phyloP scores from a whole-genome alignment of 1,140 invertebrate genomes.

The Charaxes varanes region DNA sequence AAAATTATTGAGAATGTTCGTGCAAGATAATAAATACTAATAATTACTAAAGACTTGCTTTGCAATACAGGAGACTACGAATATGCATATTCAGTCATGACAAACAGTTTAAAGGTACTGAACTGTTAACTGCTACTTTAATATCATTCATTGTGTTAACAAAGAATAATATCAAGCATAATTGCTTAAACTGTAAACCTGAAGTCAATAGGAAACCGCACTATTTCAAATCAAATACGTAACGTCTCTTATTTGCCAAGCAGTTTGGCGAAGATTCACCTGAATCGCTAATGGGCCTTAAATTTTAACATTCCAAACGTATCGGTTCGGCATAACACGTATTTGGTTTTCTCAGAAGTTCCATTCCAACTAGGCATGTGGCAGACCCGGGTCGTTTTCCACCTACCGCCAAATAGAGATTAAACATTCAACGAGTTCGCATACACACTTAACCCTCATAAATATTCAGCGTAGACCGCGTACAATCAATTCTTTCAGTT shows the following conservation, averaged over 20 bases:
- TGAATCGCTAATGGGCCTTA: slow-evolving; percentile 9
- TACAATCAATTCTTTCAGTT: slow-evolving; percentile 65
- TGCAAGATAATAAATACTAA: no score
- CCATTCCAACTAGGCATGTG: slow-evolving; percentile 28
- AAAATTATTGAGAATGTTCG: no score
- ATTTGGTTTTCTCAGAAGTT: slow-evolving; percentile 27
- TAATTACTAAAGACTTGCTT: no score
- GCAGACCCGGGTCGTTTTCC: slow-evolving; percentile 27
- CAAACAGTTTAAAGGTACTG: neutral
- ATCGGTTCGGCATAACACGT: slow-evolving; percentile 5
- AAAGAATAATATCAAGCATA: no score
- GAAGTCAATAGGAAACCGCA: neutral
- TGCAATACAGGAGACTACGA: no score
- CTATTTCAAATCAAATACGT: no score
- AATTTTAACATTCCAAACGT: slow-evolving; percentile 7
- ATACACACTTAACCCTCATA: slow-evolving; percentile 70
- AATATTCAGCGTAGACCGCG: slow-evolving; percentile 62
- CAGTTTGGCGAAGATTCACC: neutral
- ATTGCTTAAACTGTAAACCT: no score
- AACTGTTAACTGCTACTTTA: no score
- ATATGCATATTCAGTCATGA: no score
- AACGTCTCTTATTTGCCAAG: neutral
- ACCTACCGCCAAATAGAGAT: slow-evolving; percentile 49
- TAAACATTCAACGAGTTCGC: slow-evolving; percentile 69
- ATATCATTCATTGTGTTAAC: no score